phyloP scores from a whole-genome alignment of 1,140 invertebrate genomes.

The Mesaphorura yosii region DNA sequence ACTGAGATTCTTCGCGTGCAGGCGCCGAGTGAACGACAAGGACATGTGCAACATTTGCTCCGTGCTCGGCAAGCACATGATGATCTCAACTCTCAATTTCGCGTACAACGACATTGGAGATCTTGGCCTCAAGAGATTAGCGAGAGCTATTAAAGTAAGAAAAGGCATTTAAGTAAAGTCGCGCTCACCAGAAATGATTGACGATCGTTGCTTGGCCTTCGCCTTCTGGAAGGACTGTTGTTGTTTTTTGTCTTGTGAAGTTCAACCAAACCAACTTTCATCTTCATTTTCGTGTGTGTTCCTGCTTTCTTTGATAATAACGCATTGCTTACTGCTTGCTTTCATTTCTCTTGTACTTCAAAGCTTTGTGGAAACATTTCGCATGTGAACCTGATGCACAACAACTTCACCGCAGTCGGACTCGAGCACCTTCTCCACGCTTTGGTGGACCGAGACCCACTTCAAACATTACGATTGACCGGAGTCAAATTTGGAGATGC shows the following conservation, averaged over 20 bases:
- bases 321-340: too few relatives aligned
- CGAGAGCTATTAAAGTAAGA: background rate
- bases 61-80: background rate
- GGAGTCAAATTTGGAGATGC: conserved; percentile 16
- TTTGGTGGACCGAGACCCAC: conserved; percentile 1
- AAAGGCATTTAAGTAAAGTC: background rate
- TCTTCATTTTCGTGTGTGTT: too few relatives aligned
- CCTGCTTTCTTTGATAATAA: too few relatives aligned
- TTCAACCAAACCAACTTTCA: too few relatives aligned
- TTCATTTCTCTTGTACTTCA: too few relatives aligned
- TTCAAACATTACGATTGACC: conserved; percentile 4
- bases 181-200: background rate
- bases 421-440: background rate
- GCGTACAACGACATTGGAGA: conserved; percentile 13
- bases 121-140: background rate
- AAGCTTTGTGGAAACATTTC: conserved; percentile 1
- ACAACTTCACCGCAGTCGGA: conserved; percentile 2
- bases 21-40: background rate
- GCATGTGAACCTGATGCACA: conserved; percentile 9
- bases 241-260: too few relatives aligned
- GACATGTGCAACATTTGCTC: background rate
- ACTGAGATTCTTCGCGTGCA: too few relatives aligned
- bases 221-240: background rate
- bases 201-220: background rate
- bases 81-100: conserved; percentile 2